phyloP scores from a whole-genome alignment of 2,888 invertebrate species.

The Brenthis hecate region DNA sequence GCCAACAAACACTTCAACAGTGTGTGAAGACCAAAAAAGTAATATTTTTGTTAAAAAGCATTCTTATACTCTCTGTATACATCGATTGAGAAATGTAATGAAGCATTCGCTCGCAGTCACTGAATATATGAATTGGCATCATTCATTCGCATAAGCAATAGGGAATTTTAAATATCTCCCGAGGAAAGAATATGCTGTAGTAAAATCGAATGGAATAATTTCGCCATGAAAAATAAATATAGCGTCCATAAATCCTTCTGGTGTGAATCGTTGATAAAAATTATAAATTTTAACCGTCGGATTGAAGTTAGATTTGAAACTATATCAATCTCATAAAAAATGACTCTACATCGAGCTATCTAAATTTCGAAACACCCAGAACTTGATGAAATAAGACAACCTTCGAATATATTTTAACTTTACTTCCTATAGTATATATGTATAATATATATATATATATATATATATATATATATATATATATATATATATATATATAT shows the following conservation, averaged over 20 bases:
- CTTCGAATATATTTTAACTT: neutral
- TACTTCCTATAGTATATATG: neutral
- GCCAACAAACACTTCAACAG: neutral
- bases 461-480: too few relatives aligned
- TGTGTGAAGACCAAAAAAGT: neutral
- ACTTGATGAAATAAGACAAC: too few relatives aligned
- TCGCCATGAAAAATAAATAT: constrained; percentile 30
- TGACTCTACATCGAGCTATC: too few relatives aligned
- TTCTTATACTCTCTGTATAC: constrained; percentile 22
- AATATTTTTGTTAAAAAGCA: constrained; percentile 9
- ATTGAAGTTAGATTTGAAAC: neutral
- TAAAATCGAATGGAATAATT: constrained; percentile 31
- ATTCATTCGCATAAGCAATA: constrained; percentile 62
- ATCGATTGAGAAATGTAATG: constrained; percentile 47
- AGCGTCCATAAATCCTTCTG: constrained; percentile 3
- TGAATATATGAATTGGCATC: constrained; percentile 57
- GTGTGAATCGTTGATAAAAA: constrained; percentile 11
- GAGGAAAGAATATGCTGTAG: constrained; percentile 28
- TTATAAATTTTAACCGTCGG: neutral
- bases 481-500: too few relatives aligned
- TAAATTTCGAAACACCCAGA: too few relatives aligned
- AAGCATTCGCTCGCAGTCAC: constrained; percentile 59
- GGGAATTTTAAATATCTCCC: constrained; percentile 44
- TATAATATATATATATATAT: too few relatives aligned
- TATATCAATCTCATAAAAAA: too few relatives aligned